Conservation (phyloP, 2,888 invertebrate species). For the Ctena decussata region DNA sequence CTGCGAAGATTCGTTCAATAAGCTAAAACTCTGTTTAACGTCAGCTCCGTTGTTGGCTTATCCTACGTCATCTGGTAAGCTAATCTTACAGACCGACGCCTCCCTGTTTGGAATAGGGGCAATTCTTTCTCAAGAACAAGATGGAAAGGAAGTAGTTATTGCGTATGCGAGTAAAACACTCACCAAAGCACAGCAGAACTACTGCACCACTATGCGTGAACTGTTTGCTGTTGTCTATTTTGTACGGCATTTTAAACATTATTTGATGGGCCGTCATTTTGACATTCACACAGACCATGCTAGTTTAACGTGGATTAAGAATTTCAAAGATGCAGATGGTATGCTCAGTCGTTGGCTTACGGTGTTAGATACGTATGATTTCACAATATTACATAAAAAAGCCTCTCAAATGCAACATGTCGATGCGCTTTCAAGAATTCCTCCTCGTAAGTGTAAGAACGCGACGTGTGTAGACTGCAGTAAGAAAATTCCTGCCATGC, state of each 20-base stretch:
- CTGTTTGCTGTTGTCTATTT: constrained; percentile 49
- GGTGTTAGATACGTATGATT: constrained; percentile 41
- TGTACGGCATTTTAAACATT: constrained; percentile 31
- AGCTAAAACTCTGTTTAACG: not conserved
- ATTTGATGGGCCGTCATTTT: constrained; percentile 31
- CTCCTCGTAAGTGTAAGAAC: not conserved
- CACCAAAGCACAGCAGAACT: constrained; percentile 18
- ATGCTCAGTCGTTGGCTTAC: constrained; percentile 24
- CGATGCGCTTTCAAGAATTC: not conserved
- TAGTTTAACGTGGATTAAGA: constrained; percentile 27
- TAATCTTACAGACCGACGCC: constrained; percentile 45
- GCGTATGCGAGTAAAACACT: constrained; percentile 39
- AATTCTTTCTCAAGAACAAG: constrained; percentile 37
- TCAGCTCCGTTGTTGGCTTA: not conserved
- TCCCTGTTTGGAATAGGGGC: constrained; percentile 30
- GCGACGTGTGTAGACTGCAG: not conserved
- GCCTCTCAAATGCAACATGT: not conserved
- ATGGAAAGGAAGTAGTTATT: constrained; percentile 32
- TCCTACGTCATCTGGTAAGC: not conserved
- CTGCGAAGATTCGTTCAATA: constrained; percentile 2
- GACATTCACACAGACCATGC: constrained; percentile 37
- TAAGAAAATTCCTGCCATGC: not conserved
- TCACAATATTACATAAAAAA: constrained; percentile 23
- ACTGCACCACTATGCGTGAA: constrained; percentile 49
- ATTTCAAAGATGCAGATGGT: constrained; percentile 51